Base-by-base conservation (phyloP, 2,797 vertebrate species). In the Toxotes lorentzi region DNA sequence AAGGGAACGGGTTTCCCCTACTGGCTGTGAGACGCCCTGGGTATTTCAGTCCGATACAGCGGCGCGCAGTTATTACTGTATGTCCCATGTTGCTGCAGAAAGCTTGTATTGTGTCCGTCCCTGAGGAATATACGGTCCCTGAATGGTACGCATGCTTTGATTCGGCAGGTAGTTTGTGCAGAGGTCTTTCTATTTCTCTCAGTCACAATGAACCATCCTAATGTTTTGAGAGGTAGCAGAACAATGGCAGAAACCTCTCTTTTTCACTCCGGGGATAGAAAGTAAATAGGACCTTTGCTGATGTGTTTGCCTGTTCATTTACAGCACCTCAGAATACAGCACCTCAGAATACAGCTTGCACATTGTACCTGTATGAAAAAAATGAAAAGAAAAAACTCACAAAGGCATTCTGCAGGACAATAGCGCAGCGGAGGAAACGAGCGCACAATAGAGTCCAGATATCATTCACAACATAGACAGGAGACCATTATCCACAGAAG, bases 381-480 rank as follows among this genome's bases (percentile, higher is more conserved):
- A 48, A 67, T 27, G 38, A 81, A 70, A 72, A 64, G 51, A 53
- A 60, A 69, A 64, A 81, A 24, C 65, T 60, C 81, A 89, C 89
- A 92, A 85, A 89, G 82, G 88, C 78, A 32, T 90, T 86, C 73
- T 78, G 81, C 70, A 43, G 88, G 86, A 92, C 88, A 90, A 89
- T 91, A 38, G 87, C 32, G 5, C 78, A 35, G 79, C 19, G 2
- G 56, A 84, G 77, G 72, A 82, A 89, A 86, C 32, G 64, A 70
- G 62, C 56, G 9, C 76, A 91, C 92, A 92, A 91, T 90, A 69
- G 88, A 91, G 83, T 79, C 84, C 87, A 86, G 90, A 91, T 93
- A 93, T 92, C 91, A 91, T 93, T 93, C 92, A 91, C 85, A 68
- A 81, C 87, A 78, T 67, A 85, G 89, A 90, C 91, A 91, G 88